Conservation (phyloP, 2,888 invertebrate genomes). For the Seira sanloemensis region DNA sequence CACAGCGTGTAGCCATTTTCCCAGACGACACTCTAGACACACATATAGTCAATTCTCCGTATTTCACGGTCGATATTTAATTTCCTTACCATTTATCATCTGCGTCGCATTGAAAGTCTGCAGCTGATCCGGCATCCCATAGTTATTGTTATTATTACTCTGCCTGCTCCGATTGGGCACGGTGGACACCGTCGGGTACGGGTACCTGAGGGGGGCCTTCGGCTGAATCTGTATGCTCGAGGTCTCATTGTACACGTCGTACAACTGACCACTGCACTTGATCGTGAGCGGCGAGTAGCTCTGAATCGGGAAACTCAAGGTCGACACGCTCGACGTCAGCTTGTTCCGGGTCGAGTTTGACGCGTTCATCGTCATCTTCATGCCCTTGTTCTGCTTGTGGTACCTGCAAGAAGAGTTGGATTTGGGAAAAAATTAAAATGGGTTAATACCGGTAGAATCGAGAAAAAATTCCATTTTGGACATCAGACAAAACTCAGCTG, state of each 20-base stretch:
- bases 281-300: slow-evolving; percentile 63
- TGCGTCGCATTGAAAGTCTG: slow-evolving; percentile 42
- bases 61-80: too few species aligned
- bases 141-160: slow-evolving; percentile 7
- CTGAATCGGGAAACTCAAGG: slow-evolving; percentile 59
- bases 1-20: too few species aligned
- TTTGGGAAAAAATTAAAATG: background rate
- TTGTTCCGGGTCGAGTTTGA: slow-evolving; percentile 4
- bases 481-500: too few species aligned
- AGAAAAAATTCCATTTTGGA: too few species aligned
- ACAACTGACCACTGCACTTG: slow-evolving; percentile 67
- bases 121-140: slow-evolving; percentile 38
- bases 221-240: slow-evolving; percentile 63
- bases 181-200: slow-evolving; percentile 21
- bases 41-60: too few species aligned
- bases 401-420: background rate
- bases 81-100: slow-evolving; percentile 37
- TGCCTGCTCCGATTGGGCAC: slow-evolving; percentile 31
- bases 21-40: too few species aligned
- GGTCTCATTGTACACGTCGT: slow-evolving; percentile 67
- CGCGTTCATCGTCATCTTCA: slow-evolving; percentile 5
- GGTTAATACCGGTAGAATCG: background rate
- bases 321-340: slow-evolving; percentile 64
- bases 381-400: background rate
- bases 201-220: slow-evolving; percentile 38